Evolutionary conservation across 2,113 vertebrate genomes (phyloP).

Genomic region (Hemichromis elongatus): DNA sequence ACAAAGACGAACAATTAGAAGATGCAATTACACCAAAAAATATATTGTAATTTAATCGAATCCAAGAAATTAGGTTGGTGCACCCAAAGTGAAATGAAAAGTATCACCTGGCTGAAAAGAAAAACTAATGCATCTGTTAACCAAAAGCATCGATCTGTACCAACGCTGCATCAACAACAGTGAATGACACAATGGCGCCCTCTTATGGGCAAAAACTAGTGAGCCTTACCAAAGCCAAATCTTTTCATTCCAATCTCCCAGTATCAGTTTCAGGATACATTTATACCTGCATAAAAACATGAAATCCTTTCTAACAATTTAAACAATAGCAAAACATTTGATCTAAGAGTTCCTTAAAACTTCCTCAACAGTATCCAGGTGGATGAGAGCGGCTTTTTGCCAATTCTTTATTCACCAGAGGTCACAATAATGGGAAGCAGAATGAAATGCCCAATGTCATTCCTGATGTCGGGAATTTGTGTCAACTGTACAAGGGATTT

Average conservation of each 20-base stretch:
- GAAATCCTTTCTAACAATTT: not conserved
- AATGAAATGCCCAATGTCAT: not conserved
- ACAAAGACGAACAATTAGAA: not conserved
- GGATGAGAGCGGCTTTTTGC: not conserved
- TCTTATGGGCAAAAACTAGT: not conserved
- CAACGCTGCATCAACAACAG: not conserved
- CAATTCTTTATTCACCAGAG: not conserved
- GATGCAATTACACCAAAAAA: not conserved
- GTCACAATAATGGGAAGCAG: not conserved
- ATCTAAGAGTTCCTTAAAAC: not conserved
- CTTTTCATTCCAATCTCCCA: not conserved
- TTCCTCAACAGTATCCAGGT: not conserved
- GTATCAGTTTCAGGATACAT: not conserved
- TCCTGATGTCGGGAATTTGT: not conserved
- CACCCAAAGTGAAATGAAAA: not conserved
- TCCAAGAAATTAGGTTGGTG: not conserved
- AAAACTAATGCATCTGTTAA: not conserved
- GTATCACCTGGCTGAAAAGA: not conserved
- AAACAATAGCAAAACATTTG: not conserved
- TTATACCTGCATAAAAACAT: not conserved
- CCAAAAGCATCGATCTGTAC: not conserved
- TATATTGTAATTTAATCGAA: not conserved
- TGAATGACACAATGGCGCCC: not conserved
- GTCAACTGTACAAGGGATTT: not conserved
- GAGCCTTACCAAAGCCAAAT: not conserved